These are phyloP conservation scores for Oreamnos americanus DNA, from an alignment of 2,113 vertebrate genomes.

Conservation along the genomic window DNA sequence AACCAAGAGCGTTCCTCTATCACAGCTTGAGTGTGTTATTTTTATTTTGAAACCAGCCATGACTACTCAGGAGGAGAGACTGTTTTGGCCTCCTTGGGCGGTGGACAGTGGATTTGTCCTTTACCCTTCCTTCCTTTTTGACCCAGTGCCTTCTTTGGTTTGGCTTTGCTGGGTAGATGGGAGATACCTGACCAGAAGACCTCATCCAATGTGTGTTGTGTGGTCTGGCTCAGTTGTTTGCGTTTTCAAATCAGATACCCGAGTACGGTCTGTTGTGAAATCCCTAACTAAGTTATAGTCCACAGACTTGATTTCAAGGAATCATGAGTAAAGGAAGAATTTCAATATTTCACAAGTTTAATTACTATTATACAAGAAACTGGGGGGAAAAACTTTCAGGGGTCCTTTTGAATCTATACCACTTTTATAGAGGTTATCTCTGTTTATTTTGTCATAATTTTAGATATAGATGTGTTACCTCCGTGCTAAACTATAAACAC, in stretches of 20 bases:
- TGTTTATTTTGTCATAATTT: neutral
- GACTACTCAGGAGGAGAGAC: neutral
- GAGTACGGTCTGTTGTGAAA: neutral
- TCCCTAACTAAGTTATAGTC: constrained; percentile 14
- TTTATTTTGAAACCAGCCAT: constrained; percentile 13
- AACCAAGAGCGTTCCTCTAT: constrained; percentile 28
- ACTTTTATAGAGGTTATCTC: neutral
- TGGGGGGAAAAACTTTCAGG: neutral
- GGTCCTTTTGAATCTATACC: neutral
- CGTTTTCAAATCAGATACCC: constrained; percentile 22
- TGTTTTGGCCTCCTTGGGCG: neutral
- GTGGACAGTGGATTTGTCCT: neutral
- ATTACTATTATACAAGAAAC: neutral
- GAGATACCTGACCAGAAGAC: constrained; percentile 24
- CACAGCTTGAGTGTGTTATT: constrained; percentile 18
- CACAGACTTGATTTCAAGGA: constrained; percentile 43
- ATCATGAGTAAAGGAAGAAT: constrained; percentile 15
- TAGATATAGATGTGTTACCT: neutral
- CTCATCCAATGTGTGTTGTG: neutral
- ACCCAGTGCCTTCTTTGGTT: neutral
- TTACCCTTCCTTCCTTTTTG: constrained; percentile 3
- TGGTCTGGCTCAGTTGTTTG: constrained; percentile 8
- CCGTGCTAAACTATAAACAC: neutral
- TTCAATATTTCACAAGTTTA: neutral
- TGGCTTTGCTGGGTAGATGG: neutral